Percentiles rank a stretch among this genome's conserved stretches.
Conservation (phyloP, 2,113 vertebrate genomes). For the Cyphomyrus discorhynchus region DNA sequence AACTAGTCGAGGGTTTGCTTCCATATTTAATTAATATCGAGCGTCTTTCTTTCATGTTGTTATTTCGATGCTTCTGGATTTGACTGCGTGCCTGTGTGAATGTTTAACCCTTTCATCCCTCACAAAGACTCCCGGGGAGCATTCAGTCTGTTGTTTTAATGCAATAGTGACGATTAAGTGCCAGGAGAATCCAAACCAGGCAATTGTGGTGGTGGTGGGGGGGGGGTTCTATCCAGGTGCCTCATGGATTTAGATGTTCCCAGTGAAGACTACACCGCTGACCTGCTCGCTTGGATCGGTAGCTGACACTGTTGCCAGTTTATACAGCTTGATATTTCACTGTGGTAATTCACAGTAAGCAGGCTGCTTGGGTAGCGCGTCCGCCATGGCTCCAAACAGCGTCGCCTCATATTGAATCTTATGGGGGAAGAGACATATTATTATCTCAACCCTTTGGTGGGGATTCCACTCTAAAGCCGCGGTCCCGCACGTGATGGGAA, state of each 20-base stretch:
- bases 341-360: not conserved
- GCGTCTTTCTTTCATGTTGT: not conserved
- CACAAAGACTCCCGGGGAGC: not conserved
- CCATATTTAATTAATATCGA: conserved; percentile 12
- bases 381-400: not conserved
- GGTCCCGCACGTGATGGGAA: not conserved
- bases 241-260: not conserved
- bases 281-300: too few species aligned
- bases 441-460: not conserved
- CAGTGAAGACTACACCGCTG: not conserved
- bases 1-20: conserved; percentile 8
- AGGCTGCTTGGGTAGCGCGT: too few species aligned
- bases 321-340: not conserved
- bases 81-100: not conserved
- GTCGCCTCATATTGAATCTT: not conserved
- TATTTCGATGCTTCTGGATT: not conserved
- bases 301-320: not conserved
- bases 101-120: conserved; percentile 1
- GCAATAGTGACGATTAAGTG: not conserved
- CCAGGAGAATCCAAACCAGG: not conserved
- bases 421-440: not conserved
- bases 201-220: not conserved
- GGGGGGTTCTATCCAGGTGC: not conserved
- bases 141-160: not conserved
- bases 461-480: not conserved